phyloP scores from a whole-genome alignment of 2,113 vertebrate genomes.

The Theristicus caerulescens region DNA sequence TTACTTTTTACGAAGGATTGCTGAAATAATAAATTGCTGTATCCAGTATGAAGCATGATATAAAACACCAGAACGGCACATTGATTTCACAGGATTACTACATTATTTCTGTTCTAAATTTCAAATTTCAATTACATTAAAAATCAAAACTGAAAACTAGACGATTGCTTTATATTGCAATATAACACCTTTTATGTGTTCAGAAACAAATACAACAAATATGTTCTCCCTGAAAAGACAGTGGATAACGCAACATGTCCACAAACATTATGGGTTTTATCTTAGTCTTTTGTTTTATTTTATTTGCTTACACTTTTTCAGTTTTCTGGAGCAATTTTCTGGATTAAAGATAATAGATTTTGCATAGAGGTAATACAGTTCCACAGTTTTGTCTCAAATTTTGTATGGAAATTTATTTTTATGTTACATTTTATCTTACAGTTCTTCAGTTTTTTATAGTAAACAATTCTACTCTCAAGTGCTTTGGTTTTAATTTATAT shows the following conservation, averaged over 20 bases:
- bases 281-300: conserved; percentile 29
- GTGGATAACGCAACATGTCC: not conserved
- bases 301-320: conserved; percentile 53
- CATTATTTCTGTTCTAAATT: not conserved
- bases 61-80: not conserved
- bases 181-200: not conserved
- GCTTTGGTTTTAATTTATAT: not conserved
- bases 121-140: not conserved
- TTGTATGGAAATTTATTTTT: conserved; percentile 34
- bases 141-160: not conserved
- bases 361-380: not conserved
- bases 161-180: not conserved
- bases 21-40: not conserved
- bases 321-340: conserved; percentile 52
- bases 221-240: not conserved
- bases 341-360: conserved; percentile 47
- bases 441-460: not conserved
- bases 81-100: not conserved
- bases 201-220: not conserved
- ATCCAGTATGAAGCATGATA: not conserved
- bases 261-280: conserved; percentile 19
- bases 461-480: not conserved
- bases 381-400: conserved; percentile 23
- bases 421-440: not conserved
- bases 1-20: not conserved